These are phyloP conservation scores for Odontocolon sp. DNA, from an alignment of 2,888 invertebrate species.

Conservation along the genomic window DNA sequence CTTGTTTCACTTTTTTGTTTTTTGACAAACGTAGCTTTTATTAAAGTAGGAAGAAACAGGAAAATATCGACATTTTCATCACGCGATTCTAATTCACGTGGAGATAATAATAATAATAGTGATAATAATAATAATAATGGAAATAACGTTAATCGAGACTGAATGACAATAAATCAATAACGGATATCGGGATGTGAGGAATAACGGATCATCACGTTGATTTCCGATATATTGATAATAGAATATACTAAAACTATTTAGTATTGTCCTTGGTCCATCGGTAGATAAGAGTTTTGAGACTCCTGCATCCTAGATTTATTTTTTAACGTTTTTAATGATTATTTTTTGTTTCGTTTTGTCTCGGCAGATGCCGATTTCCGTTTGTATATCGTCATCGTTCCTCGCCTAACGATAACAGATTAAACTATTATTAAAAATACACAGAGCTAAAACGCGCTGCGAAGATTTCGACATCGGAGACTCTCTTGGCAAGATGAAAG, in stretches of 20 bases:
- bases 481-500: conserved; percentile 48
- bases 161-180: conserved; percentile 13
- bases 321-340: not conserved
- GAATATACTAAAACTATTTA: not conserved
- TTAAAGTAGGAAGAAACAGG: conserved; percentile 6
- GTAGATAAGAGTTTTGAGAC: conserved; percentile 22
- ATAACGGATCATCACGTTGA: not conserved
- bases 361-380: conserved; percentile 18
- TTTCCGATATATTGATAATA: conserved; percentile 4
- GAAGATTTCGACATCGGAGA: conserved; percentile 22
- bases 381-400: conserved; percentile 17
- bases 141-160: not conserved
- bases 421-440: conserved; percentile 40
- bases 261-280: conserved; percentile 64
- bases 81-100: conserved; percentile 20
- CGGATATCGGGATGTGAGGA: not conserved
- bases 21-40: conserved; percentile 24
- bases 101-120: conserved; percentile 12
- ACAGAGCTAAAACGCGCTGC: conserved; percentile 60
- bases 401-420: conserved; percentile 11
- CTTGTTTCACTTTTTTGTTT: not conserved
- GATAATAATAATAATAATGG: conserved; percentile 4
- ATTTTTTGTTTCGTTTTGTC: conserved; percentile 11
- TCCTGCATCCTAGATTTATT: not conserved
- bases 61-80: conserved; percentile 47